phyloP scores from a whole-genome alignment of 2,113 vertebrate genomes.

The Microcebus tavaratra region DNA sequence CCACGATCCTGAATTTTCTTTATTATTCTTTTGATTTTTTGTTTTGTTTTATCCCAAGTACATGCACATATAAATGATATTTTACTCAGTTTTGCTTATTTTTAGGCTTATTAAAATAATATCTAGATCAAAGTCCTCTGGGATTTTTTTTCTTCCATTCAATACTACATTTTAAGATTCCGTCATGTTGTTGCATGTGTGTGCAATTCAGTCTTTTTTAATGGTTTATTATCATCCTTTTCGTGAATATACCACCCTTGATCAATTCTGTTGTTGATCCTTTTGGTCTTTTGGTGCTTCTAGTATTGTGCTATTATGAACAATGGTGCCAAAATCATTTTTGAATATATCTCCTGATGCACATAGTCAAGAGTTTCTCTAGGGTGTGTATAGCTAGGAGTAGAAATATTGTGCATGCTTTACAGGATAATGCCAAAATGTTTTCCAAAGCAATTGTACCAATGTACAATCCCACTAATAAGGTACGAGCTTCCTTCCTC shows the following conservation, averaged over 20 bases:
- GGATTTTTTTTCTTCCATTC: background rate
- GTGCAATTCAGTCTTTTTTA: background rate
- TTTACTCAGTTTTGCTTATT: constrained; percentile 8
- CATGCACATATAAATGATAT: background rate
- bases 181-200: background rate
- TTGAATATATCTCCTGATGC: background rate
- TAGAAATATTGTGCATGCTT: background rate
- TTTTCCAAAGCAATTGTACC: background rate
- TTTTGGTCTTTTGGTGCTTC: background rate
- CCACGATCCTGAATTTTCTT: background rate
- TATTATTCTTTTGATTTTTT: background rate
- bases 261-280: background rate
- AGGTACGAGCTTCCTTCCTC: background rate
- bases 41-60: background rate
- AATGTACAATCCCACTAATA: background rate
- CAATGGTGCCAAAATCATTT: background rate
- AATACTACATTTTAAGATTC: background rate
- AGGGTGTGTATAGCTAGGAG: background rate
- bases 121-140: background rate
- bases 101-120: background rate
- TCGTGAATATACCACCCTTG: background rate
- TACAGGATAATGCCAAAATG: background rate
- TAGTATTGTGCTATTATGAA: background rate
- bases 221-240: background rate
- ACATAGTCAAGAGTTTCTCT: background rate